Evolutionary conservation across 1,140 invertebrate species (phyloP).

Genomic region (Zeugodacus cucurbitae): DNA sequence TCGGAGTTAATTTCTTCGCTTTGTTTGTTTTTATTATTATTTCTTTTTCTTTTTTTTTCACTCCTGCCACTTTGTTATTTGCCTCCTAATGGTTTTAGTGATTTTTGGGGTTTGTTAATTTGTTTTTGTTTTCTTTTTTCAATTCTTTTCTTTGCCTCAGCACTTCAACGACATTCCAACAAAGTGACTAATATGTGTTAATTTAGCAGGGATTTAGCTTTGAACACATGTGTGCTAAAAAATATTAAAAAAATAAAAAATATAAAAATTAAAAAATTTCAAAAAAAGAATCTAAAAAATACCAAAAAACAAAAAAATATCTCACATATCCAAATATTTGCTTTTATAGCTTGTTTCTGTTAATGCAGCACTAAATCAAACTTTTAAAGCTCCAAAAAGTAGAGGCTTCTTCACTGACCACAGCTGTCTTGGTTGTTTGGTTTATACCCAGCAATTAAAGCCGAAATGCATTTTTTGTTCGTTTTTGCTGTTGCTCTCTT

Average conservation of each 20-base stretch:
- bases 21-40: neutral
- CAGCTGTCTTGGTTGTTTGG: neutral
- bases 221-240: neutral
- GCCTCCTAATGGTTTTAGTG: neutral
- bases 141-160: neutral
- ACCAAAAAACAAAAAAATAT: neutral
- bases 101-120: neutral
- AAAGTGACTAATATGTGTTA: constrained; percentile 62
- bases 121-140: neutral
- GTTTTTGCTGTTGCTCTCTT: neutral
- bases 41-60: neutral
- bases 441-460: neutral
- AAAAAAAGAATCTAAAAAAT: neutral
- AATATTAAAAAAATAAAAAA: neutral
- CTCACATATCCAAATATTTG: neutral
- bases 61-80: neutral
- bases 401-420: neutral
- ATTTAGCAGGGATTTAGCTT: constrained; percentile 43
- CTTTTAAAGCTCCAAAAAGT: neutral
- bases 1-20: neutral
- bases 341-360: neutral
- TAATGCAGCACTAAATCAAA: constrained; percentile 37
- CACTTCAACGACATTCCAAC: constrained; percentile 53
- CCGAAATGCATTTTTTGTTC: neutral
- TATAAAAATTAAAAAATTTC: neutral